These are phyloP conservation scores for Charaxes varanes DNA, from an alignment of 1,140 invertebrate species.

Conservation along the genomic window DNA sequence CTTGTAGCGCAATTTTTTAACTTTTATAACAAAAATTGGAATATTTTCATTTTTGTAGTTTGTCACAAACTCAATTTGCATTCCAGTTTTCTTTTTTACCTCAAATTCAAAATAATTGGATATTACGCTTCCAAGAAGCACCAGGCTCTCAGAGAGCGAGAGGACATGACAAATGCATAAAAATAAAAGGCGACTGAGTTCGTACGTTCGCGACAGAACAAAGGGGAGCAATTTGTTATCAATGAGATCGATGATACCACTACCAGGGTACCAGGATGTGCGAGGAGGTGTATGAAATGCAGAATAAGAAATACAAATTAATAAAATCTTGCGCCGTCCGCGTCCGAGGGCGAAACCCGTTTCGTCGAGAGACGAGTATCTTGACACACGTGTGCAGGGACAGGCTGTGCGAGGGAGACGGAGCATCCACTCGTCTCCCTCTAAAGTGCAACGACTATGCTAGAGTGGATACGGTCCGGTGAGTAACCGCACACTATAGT, in stretches of 20 bases:
- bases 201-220: slow-evolving; percentile 39
- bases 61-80: too few species aligned
- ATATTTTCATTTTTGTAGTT: too few species aligned
- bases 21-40: too few species aligned
- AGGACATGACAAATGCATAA: slow-evolving; percentile 34
- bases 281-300: slow-evolving; percentile 39
- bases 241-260: slow-evolving; percentile 49
- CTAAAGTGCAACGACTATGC: slow-evolving; percentile 39
- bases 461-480: slow-evolving; percentile 42
- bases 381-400: slow-evolving; percentile 63
- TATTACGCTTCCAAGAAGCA: too few species aligned
- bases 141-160: slow-evolving; percentile 14
- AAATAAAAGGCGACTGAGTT: slow-evolving; percentile 26
- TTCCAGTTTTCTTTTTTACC: too few species aligned
- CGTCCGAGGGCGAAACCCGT: slow-evolving; percentile 54
- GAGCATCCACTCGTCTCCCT: slow-evolving; percentile 20
- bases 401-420: slow-evolving; percentile 36
- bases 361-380: slow-evolving; percentile 47
- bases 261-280: slow-evolving; percentile 43
- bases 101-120: too few species aligned
- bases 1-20: too few species aligned
- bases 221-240: slow-evolving; percentile 65
- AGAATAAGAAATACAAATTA: slow-evolving; percentile 65
- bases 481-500: slow-evolving; percentile 32
- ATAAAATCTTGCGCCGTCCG: slow-evolving; percentile 58